Conservation (phyloP, 2,113 vertebrate species). For the Periophthalmodon schlosseri region DNA sequence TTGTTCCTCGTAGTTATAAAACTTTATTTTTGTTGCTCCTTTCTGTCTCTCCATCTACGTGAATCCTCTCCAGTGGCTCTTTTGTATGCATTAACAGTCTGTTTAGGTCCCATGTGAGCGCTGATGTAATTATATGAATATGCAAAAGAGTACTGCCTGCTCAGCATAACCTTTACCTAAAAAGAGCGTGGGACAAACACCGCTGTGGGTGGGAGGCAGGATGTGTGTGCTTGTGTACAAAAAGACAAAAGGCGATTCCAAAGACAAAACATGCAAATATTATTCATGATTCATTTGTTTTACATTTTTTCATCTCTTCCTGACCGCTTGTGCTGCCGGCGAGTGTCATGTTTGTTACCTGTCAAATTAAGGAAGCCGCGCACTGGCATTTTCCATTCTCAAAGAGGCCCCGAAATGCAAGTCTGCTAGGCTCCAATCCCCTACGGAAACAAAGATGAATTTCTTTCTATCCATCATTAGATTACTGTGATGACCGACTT, state of each 20-base stretch:
- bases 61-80: background rate
- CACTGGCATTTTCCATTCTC: background rate
- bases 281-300: conserved; percentile 31
- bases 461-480: conserved; percentile 53
- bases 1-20: background rate
- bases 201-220: conserved; percentile 19
- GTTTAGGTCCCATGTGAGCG: conserved; percentile 23
- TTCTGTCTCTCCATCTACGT: background rate
- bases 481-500: conserved; percentile 56
- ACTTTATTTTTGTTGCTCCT: background rate
- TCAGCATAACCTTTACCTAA: conserved; percentile 42
- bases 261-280: conserved; percentile 37
- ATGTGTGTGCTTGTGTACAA: conserved; percentile 20
- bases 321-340: background rate
- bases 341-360: conserved; percentile 43
- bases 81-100: conserved; percentile 18
- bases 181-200: conserved; percentile 34
- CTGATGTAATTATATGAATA: conserved; percentile 30
- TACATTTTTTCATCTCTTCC: conserved; percentile 15
- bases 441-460: conserved; percentile 56
- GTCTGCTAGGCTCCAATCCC: conserved; percentile 47
- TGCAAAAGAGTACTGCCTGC: conserved; percentile 14
- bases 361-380: conserved; percentile 15
- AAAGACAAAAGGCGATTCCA: conserved; percentile 18
- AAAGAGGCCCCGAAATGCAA: conserved; percentile 33